These are phyloP conservation scores for Carollia perspicillata DNA, from an alignment of 2,113 vertebrate species.

Conservation along the genomic window DNA sequence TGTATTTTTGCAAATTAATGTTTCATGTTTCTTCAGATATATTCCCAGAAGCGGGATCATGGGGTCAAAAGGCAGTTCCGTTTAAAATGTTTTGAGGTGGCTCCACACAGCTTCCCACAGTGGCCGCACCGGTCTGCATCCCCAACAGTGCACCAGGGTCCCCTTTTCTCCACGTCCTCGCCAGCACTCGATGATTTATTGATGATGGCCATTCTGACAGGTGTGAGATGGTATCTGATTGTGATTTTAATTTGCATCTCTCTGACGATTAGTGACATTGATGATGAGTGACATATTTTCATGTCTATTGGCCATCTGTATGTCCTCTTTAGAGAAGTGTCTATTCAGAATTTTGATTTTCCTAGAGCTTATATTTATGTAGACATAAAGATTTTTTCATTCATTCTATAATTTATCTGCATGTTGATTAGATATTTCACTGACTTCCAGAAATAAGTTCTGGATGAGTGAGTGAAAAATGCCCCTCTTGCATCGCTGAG, in stretches of 20 bases:
- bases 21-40: not conserved
- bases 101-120: not conserved
- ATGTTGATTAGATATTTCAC: not conserved
- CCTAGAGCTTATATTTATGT: not conserved
- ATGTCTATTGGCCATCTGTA: not conserved
- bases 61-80: not conserved
- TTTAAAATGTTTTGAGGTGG: not conserved
- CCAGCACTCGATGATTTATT: not conserved
- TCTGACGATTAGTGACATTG: not conserved
- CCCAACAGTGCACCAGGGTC: not conserved
- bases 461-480: not conserved
- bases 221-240: not conserved
- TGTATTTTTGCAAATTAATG: not conserved
- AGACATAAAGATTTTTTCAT: not conserved
- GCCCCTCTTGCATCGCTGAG: not conserved
- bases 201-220: not conserved
- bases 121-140: not conserved
- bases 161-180: not conserved
- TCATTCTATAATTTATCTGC: not conserved
- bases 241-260: not conserved
- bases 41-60: not conserved
- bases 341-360: not conserved
- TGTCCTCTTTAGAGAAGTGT: not conserved
- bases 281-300: not conserved
- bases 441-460: not conserved